Percentiles rank a stretch among this genome's conserved stretches.
Evolutionary conservation across 2,113 vertebrate species (phyloP).

Genomic region (Petaurus breviceps): DNA sequence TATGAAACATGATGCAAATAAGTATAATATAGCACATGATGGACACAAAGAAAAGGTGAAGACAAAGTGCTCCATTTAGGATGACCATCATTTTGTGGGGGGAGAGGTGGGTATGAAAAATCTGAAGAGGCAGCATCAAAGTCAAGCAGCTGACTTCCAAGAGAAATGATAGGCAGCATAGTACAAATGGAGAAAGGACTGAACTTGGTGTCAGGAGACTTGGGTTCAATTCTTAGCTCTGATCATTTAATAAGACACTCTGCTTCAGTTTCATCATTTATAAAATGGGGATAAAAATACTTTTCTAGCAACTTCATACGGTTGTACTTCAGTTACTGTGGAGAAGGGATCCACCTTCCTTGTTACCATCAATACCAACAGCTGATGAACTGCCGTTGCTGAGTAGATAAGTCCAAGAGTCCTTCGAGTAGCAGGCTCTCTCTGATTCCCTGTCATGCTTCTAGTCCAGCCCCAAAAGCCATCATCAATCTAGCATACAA

Average conservation of each 20-base stretch:
- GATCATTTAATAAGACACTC: background rate
- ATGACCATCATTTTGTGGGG: background rate
- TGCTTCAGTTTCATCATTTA: background rate
- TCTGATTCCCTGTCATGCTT: background rate
- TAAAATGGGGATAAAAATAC: no score
- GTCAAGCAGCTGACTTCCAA: background rate
- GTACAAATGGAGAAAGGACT: background rate
- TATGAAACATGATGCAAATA: background rate
- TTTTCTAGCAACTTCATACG: background rate
- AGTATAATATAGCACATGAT: background rate
- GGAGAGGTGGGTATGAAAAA: background rate
- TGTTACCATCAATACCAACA: background rate
- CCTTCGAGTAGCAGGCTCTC: background rate
- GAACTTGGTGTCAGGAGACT: background rate
- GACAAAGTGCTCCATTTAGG: background rate
- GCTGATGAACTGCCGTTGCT: background rate
- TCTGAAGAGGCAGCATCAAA: background rate
- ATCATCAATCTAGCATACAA: background rate
- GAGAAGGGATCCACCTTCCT: background rate
- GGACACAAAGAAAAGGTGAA: background rate
- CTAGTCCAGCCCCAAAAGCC: background rate
- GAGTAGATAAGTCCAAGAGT: background rate
- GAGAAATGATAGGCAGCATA: background rate
- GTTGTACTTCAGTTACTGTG: background rate
- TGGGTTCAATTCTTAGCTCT: background rate